phyloP scores from a whole-genome alignment of 2,888 invertebrate genomes.

The Aphelenchoides bicaudatus region DNA sequence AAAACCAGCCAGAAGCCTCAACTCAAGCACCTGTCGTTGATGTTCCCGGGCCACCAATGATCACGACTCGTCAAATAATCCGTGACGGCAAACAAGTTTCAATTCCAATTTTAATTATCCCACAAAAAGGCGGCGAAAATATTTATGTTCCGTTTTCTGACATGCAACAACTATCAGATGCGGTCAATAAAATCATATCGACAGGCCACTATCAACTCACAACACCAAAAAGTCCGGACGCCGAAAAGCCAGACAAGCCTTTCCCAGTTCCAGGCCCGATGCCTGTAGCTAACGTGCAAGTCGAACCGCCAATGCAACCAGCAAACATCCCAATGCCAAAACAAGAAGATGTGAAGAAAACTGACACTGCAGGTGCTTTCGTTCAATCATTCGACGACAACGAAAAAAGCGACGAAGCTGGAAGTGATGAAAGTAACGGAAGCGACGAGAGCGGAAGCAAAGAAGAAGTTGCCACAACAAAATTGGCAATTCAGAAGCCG shows the following conservation, averaged over 20 bases:
- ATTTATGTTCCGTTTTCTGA: slow-evolving; percentile 19
- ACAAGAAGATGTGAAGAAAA: no score
- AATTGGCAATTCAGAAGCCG: background rate
- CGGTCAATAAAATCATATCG: slow-evolving; percentile 18
- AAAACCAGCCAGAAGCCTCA: background rate
- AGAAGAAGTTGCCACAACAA: background rate
- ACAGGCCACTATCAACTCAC: slow-evolving; percentile 23
- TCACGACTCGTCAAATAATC: slow-evolving; percentile 9
- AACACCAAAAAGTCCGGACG: background rate
- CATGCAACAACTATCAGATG: slow-evolving; percentile 24
- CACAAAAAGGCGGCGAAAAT: slow-evolving; percentile 19
- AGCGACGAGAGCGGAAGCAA: no score
- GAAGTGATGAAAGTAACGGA: background rate
- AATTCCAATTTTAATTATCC: slow-evolving; percentile 21
- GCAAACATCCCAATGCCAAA: no score
- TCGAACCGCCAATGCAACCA: background rate
- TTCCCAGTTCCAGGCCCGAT: background rate
- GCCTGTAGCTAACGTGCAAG: background rate
- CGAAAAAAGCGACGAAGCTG: background rate
- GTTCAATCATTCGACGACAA: slow-evolving; percentile 17
- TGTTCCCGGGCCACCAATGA: slow-evolving; percentile 23
- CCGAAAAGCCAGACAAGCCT: no score
- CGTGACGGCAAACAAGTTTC: slow-evolving; percentile 14
- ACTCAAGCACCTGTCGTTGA: slow-evolving; percentile 17
- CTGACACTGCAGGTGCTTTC: slow-evolving; percentile 12